Evolutionary conservation across 1,140 invertebrate genomes (phyloP), one percentile per base, ranked within the genome.

Genomic region (Cyclargus thomasi): DNA sequence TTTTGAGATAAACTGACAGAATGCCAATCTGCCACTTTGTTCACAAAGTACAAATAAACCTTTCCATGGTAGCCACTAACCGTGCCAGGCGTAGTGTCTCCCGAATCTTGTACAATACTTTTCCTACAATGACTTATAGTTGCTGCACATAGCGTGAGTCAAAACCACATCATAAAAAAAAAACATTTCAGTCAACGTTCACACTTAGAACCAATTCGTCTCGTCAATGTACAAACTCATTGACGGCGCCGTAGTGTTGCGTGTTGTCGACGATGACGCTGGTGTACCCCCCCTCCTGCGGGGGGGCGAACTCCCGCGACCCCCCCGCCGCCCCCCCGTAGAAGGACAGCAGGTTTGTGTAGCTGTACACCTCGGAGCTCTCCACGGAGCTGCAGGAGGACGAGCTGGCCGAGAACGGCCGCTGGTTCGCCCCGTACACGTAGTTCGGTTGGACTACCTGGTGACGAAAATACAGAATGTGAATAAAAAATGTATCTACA

Each of bases 261-360:
- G 88, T 86, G n/a, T 90, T 89, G 57, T 90, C 88, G 0, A 91
- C 90, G 1, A 91, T 91, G 0, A 91, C 90, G 63, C 88, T 91
- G 0, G 89, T 86, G 29, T 91, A 91, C 0, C 72, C 76, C 29
- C 77, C 78, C 63, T 87, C 83, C 62, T 86, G 83, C 0, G 82
- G 81, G 63, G 76, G 85, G 0, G 79, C 74, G 55, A 83, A 86
- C n/a, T 78, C 82, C 72, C 79, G 6, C 80, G 82, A 85, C 71
- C 83, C 85, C 0, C 77, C 78, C 17, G 81, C 82, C 20, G 77
- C 82, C 22, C 87, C 70, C 53, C 82, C 85, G 79, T 89, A 90
- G 63, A 88, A 91, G 0, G 86, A 84, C 18, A 91, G 83, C n/a
- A 88, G 65, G 72, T 88, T 88, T 0, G 87, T 88, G 36, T 90